Evolutionary conservation across 1,140 invertebrate genomes (phyloP).

Genomic region (Bathynomus jamesi): DNA sequence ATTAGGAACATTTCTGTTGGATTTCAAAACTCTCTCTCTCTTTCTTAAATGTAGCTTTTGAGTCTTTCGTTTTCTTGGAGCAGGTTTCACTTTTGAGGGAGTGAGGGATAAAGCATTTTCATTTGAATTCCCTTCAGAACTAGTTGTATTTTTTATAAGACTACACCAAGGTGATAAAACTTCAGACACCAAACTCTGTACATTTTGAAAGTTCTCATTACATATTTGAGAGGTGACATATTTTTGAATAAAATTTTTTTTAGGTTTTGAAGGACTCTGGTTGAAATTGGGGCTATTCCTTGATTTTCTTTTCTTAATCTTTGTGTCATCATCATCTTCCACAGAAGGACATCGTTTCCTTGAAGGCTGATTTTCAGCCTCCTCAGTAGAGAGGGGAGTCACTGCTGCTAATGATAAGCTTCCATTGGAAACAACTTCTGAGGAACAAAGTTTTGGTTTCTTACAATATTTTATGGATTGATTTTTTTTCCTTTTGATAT

Average conservation of each 20-base stretch:
- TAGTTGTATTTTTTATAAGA: too few species aligned
- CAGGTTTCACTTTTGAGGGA: not conserved
- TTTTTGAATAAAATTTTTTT: not conserved
- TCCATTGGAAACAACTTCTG: not conserved
- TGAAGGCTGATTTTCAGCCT: not conserved
- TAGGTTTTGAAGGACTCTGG: not conserved
- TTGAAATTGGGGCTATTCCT: not conserved
- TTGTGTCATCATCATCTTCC: not conserved
- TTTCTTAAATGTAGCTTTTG: not conserved
- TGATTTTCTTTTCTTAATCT: not conserved
- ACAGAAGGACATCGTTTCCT: not conserved
- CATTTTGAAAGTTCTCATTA: too few species aligned
- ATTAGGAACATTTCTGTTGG: not conserved
- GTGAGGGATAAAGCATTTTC: too few species aligned
- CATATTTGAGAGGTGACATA: not conserved
- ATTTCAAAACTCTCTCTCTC: not conserved
- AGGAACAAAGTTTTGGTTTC: not conserved
- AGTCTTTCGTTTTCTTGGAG: not conserved
- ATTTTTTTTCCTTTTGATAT: not conserved
- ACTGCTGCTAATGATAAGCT: not conserved
- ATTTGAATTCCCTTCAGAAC: too few species aligned
- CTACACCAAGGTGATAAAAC: too few species aligned
- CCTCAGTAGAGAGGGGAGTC: too few species aligned
- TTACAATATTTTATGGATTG: not conserved
- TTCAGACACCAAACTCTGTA: too few species aligned